Conservation (phyloP, 2,797 vertebrate species). For the Manis pentadactyla region DNA sequence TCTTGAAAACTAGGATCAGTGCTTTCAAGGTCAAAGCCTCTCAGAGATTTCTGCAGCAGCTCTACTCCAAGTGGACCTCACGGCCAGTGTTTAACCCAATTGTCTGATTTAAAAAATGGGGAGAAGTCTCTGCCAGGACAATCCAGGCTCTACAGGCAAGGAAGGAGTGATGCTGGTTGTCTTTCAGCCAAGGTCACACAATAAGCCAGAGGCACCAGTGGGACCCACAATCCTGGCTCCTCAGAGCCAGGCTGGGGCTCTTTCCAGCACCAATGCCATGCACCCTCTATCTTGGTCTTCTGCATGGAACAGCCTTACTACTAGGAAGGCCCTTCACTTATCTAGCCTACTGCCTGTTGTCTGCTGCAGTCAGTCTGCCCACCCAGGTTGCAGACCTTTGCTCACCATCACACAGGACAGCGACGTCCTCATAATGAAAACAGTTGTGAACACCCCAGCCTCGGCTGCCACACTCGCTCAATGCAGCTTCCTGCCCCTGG, state of each 20-base stretch:
- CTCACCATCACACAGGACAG: conserved; percentile 93
- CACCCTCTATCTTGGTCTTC: not conserved
- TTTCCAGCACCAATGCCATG: not conserved
- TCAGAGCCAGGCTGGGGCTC: not conserved
- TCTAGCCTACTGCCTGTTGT: not conserved
- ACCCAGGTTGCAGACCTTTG: not conserved
- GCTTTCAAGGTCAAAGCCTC: not conserved
- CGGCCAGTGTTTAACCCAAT: not conserved
- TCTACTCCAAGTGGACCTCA: not conserved
- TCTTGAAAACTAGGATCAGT: not conserved
- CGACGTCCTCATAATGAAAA: conserved; percentile 98
- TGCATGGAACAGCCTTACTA: not conserved
- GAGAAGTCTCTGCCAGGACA: not conserved
- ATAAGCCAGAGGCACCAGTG: not conserved
- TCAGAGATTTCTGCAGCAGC: not conserved
- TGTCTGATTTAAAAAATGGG: not conserved
- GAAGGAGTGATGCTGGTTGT: not conserved
- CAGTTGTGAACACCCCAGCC: conserved; percentile 98
- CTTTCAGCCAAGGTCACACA: not conserved
- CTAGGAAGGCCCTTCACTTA: not conserved
- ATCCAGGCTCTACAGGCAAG: not conserved
- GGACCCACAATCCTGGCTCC: not conserved
- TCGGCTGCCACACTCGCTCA: conserved; percentile 93
- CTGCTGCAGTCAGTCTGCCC: not conserved
- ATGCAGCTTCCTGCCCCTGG: conserved; percentile 90